Percentiles rank a stretch among this genome's conserved stretches.
phyloP scores from a whole-genome alignment of 2,797 vertebrate species.

The Steatocranus sp. region DNA sequence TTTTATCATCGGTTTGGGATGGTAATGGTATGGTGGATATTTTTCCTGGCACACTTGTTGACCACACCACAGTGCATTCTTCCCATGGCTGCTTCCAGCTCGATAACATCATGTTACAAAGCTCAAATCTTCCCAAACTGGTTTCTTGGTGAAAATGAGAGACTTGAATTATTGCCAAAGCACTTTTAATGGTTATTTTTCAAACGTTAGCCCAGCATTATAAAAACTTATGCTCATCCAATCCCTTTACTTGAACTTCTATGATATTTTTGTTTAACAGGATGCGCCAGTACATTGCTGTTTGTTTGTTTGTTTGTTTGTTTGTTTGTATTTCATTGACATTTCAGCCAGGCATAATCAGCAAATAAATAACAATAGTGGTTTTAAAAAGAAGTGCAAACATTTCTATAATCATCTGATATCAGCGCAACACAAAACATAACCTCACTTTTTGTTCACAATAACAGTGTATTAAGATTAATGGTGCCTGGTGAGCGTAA shows the following conservation, averaged over 20 bases:
- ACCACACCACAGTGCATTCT: background rate
- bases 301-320: background rate
- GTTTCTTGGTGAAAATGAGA: slow-evolving; percentile 43
- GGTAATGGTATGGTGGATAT: background rate
- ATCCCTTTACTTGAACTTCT: slow-evolving; percentile 59
- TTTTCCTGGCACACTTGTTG: background rate
- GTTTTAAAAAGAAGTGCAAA: background rate
- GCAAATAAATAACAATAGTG: background rate
- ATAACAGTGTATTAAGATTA: background rate
- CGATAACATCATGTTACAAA: background rate
- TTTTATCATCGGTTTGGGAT: background rate
- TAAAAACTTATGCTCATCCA: slow-evolving; percentile 14
- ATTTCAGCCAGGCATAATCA: background rate
- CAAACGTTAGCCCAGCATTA: slow-evolving; percentile 24
- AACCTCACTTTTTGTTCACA: background rate
- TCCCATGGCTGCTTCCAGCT: background rate
- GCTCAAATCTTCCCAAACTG: background rate
- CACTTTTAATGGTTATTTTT: slow-evolving; percentile 4
- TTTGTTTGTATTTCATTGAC: background rate
- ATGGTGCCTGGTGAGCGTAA: background rate
- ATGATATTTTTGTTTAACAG: slow-evolving; percentile 5
- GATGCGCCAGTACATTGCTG: background rate
- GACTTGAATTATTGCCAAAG: slow-evolving; percentile 75
- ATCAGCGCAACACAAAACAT: background rate
- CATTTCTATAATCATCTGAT: background rate